Evolutionary conservation across 1,140 invertebrate genomes (phyloP).

Genomic region (Drosophila orosa): DNA sequence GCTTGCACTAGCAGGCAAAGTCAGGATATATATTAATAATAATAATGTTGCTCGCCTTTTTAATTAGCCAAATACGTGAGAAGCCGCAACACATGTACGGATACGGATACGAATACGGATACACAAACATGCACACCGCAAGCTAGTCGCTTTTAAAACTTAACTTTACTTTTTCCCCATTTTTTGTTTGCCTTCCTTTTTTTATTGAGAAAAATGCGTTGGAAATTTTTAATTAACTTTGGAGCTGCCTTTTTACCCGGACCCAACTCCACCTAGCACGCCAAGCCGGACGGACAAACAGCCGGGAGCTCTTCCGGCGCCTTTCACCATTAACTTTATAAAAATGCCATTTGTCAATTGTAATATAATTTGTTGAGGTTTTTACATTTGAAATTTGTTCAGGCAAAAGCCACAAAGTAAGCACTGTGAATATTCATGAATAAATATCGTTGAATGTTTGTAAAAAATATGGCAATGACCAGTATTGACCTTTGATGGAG

Average conservation of each 20-base stretch:
- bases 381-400: conserved; percentile 6
- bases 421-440: conserved; percentile 49
- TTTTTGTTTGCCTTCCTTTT: conserved; percentile 20
- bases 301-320: conserved; percentile 30
- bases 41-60: conserved; percentile 47
- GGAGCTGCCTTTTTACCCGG: conserved; percentile 12
- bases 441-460: conserved; percentile 21
- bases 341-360: conserved; percentile 45
- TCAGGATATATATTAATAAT: conserved; percentile 33
- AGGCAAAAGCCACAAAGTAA: conserved; percentile 8
- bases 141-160: conserved; percentile 43
- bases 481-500: conserved; percentile 1
- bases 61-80: conserved; percentile 51
- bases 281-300: conserved; percentile 27
- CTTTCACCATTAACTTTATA: conserved; percentile 28
- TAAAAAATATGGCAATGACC: conserved; percentile 17
- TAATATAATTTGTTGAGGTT: conserved; percentile 24
- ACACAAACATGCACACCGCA: conserved; percentile 23
- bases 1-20: conserved; percentile 29
- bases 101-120: conserved; percentile 14
- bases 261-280: conserved; percentile 7
- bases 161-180: conserved; percentile 12
- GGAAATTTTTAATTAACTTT: conserved; percentile 54
- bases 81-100: conserved; percentile 32
- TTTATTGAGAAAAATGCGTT: conserved; percentile 42